Percentiles rank a stretch among this genome's conserved stretches.
phyloP scores from a whole-genome alignment of 2,888 invertebrate species.

The Eremobia ochroleuca region DNA sequence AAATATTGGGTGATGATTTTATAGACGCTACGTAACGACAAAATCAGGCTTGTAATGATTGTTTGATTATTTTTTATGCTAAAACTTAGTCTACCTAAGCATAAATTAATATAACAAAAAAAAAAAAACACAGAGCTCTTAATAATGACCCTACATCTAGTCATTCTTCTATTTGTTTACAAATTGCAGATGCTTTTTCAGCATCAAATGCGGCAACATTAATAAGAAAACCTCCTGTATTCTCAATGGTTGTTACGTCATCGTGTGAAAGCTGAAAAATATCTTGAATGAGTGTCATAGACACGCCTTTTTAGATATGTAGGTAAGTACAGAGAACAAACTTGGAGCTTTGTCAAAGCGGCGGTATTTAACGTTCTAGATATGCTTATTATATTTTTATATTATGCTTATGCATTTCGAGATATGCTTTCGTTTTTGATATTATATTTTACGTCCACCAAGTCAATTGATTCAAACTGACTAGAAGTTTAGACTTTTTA shows the following conservation, averaged over 20 bases:
- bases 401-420: no score
- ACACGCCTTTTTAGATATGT: background rate
- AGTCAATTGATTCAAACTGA: background rate
- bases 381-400: background rate
- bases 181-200: background rate
- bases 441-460: background rate
- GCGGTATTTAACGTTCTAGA: background rate
- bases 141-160: no score
- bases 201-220: constrained; percentile 19
- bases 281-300: constrained; percentile 40
- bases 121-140: no score
- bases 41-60: no score
- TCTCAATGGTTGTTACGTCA: constrained; percentile 61
- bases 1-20: no score
- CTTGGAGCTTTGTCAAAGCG: background rate
- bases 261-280: constrained; percentile 22
- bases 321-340: background rate
- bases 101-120: no score
- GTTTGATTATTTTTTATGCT: no score
- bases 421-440: background rate
- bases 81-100: no score
- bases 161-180: background rate
- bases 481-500: background rate
- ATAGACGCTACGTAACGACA: no score
- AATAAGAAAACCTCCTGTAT: constrained; percentile 5